phyloP scores from a whole-genome alignment of 2,113 vertebrate species.

The Plestiodon gilberti region DNA sequence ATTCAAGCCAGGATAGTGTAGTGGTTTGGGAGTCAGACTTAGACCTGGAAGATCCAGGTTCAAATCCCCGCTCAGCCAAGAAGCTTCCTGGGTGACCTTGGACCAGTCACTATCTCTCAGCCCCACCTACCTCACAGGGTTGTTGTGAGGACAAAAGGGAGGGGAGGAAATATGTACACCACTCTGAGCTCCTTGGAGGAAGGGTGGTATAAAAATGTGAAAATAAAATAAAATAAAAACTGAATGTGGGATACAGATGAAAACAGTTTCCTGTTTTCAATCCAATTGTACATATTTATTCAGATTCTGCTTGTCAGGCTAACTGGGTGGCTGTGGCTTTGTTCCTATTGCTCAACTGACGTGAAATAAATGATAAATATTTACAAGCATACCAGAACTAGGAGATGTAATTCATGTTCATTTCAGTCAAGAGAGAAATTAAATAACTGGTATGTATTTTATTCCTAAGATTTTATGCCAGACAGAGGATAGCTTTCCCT shows the following conservation, averaged over 20 bases:
- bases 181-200: too few species aligned
- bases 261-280: not conserved
- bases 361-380: slow-evolving; percentile 53
- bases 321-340: not conserved
- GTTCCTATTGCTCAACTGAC: slow-evolving; percentile 31
- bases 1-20: too few species aligned
- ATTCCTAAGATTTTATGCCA: slow-evolving; percentile 43
- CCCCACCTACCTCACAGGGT: too few species aligned
- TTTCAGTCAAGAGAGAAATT: slow-evolving; percentile 64
- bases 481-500: slow-evolving; percentile 9
- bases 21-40: too few species aligned
- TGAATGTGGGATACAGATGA: slow-evolving; percentile 11
- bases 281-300: slow-evolving; percentile 1
- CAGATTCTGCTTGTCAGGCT: slow-evolving; percentile 7
- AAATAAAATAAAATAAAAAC: too few species aligned
- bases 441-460: slow-evolving; percentile 47
- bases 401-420: slow-evolving; percentile 42
- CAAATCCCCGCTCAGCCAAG: too few species aligned
- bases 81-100: too few species aligned
- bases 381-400: slow-evolving; percentile 46
- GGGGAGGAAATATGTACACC: too few species aligned
- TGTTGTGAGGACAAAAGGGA: too few species aligned
- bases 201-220: too few species aligned
- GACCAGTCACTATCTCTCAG: too few species aligned
- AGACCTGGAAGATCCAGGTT: too few species aligned